These are phyloP conservation scores for Cydia amplana DNA, from an alignment of 1,140 invertebrate genomes.

Conservation along the genomic window DNA sequence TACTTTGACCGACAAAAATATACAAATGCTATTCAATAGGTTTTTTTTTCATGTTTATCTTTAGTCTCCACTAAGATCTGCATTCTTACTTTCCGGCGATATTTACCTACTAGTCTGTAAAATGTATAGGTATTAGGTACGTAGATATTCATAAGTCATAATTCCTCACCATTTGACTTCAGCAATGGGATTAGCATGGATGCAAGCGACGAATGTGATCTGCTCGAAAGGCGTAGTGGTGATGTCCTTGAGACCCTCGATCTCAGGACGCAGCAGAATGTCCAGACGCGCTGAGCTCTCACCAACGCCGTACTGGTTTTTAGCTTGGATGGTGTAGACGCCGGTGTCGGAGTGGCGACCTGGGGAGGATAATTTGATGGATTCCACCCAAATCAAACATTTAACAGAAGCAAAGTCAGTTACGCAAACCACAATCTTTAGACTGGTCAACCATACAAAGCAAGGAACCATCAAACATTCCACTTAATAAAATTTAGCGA, in stretches of 20 bases:
- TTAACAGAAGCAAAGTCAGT: too few species aligned
- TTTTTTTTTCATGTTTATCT: too few species aligned
- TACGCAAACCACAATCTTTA: too few species aligned
- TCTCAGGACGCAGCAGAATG: constrained; percentile 87
- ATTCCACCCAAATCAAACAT: too few species aligned
- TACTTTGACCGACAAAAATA: too few species aligned
- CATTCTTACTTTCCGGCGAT: too few species aligned
- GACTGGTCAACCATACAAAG: too few species aligned
- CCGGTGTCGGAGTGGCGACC: constrained; percentile 88
- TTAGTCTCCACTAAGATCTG: too few species aligned
- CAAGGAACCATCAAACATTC: too few species aligned
- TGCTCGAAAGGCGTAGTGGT: constrained; percentile 86
- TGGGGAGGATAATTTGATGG: constrained; percentile 55
- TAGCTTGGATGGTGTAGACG: constrained; percentile 87
- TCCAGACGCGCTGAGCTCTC: constrained; percentile 85
- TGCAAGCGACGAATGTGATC: constrained; percentile 84
- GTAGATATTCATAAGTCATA: not conserved
- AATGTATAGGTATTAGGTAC: not conserved
- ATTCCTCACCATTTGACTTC: constrained; percentile 85
- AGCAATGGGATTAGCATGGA: constrained; percentile 89
- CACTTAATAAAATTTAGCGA: too few species aligned
- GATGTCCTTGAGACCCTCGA: constrained; percentile 86
- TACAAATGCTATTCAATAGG: too few species aligned
- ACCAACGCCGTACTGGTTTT: constrained; percentile 88
- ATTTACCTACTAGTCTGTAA: too few species aligned